Evolutionary conservation across 1,140 invertebrate genomes (phyloP), one percentile per base, ranked within the genome.

Genomic region (Halyomorpha halys): DNA sequence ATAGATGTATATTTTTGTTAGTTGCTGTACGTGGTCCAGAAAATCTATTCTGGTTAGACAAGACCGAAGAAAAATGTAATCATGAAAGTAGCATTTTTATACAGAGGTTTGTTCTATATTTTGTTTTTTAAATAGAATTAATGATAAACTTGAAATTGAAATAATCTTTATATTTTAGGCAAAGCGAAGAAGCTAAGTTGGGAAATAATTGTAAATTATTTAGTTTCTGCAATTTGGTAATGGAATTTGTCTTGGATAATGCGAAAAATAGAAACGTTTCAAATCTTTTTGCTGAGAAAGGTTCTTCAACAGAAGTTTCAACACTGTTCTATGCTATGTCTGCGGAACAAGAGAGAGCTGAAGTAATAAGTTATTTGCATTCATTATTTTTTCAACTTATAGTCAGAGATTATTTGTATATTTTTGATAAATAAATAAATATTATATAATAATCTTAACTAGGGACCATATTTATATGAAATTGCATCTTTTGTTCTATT

Each of bases 321-420:
- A 65, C 70, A 30, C 65, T 78, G 39, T 68, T 71, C 44, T 61
- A 68, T n/a, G 74, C 76, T 8, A 74, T 79, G 73, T 68, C 70
- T 25, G 67, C 71, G 25, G 76, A 79, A 60, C 76, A 79, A 64
- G 67, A 71, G 19, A 72, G 76, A 69, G 78, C 77, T 16, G 74
- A 79, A 74, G 78, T 79, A 65, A 59, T 60, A 34, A 39, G 4
- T 39, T n/a, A n/a, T n/a, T n/a, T n/a, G n/a, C n/a, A n/a, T n/a
- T n/a, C n/a, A n/a, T n/a, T n/a, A n/a, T n/a, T n/a, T n/a, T n/a
- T n/a, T n/a, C n/a, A n/a, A n/a, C n/a, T n/a, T n/a, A n/a, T n/a
- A n/a, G n/a, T n/a, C n/a, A n/a, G n/a, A n/a, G n/a, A n/a, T n/a
- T n/a, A n/a, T n/a, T n/a, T n/a, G n/a, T n/a, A n/a, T n/a, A n/a